Percentiles rank a stretch among this genome's conserved stretches.
Conservation (phyloP, 1,140 invertebrate species). For the Drosophila virilis region DNA sequence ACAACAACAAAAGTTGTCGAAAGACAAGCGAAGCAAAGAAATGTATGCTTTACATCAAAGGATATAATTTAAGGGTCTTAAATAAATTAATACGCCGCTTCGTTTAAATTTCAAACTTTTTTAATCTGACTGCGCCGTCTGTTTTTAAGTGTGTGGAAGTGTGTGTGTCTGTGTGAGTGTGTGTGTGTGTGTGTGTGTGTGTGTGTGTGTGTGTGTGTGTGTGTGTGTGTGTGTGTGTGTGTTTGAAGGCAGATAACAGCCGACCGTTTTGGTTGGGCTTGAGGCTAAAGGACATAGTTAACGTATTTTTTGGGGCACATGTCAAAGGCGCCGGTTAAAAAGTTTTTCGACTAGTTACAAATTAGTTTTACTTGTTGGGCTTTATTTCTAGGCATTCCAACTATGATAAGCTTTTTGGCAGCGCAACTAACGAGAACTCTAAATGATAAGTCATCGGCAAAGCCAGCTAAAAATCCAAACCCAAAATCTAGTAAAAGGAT, state of each 20-base stretch:
- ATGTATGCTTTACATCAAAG: constrained; percentile 78
- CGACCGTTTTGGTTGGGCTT: constrained; percentile 44
- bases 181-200: not conserved
- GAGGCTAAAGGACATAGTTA: constrained; percentile 69
- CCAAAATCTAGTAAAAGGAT: no score
- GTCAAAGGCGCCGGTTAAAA: constrained; percentile 68
- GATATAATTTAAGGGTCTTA: constrained; percentile 82
- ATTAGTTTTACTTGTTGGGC: constrained; percentile 68
- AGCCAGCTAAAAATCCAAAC: not conserved
- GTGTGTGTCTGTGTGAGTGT: constrained; percentile 33
- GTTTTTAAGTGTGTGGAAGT: not conserved
- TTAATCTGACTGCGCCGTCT: constrained; percentile 68
- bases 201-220: constrained; percentile 25
- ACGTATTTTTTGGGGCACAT: constrained; percentile 64
- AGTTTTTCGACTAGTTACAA: constrained; percentile 63
- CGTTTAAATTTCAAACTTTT: constrained; percentile 79
- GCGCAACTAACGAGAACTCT: constrained; percentile 29
- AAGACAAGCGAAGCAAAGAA: constrained; percentile 49
- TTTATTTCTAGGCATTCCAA: constrained; percentile 48
- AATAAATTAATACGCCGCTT: constrained; percentile 75
- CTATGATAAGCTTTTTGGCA: constrained; percentile 26
- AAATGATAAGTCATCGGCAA: constrained; percentile 36
- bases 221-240: constrained; percentile 35
- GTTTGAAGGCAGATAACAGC: constrained; percentile 58
- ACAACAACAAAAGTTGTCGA: constrained; percentile 24